Conservation (phyloP, 2,113 vertebrate genomes). For the Sialia sialis region DNA sequence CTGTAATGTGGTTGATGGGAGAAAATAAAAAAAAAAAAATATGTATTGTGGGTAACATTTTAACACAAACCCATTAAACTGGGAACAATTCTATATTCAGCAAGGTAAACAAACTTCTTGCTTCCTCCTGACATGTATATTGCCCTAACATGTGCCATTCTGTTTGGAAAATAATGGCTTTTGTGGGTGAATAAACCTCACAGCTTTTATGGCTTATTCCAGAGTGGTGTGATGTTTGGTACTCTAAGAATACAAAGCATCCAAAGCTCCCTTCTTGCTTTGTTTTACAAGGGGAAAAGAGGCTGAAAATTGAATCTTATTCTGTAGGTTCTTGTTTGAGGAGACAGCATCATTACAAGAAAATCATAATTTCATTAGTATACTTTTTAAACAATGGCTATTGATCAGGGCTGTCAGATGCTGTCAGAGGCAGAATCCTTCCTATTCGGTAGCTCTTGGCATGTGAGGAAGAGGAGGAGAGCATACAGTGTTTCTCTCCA, state of each 20-base stretch:
- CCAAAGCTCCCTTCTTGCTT: not conserved
- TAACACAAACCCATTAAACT: not conserved
- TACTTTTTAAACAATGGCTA: not conserved
- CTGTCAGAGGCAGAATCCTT: not conserved
- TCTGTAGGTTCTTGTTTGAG: not conserved
- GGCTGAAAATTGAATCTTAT: not conserved
- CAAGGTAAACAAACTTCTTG: not conserved
- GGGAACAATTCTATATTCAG: constrained; percentile 2
- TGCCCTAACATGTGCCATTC: not conserved
- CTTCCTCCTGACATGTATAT: not conserved
- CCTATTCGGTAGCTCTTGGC: not conserved
- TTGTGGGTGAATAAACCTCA: not conserved
- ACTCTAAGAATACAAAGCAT: not conserved
- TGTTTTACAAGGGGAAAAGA: not conserved
- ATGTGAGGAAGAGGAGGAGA: not conserved
- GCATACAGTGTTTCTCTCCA: not conserved
- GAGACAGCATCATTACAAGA: not conserved
- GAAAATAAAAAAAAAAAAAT: not conserved
- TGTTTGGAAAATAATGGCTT: not conserved
- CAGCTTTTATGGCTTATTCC: not conserved
- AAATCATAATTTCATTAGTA: not conserved
- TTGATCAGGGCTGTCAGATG: not conserved
- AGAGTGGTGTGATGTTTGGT: not conserved
- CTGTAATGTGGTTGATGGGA: not conserved
- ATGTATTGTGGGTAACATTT: not conserved